Conservation (phyloP, 2,797 vertebrate genomes). For the Eulemur coronatus region DNA sequence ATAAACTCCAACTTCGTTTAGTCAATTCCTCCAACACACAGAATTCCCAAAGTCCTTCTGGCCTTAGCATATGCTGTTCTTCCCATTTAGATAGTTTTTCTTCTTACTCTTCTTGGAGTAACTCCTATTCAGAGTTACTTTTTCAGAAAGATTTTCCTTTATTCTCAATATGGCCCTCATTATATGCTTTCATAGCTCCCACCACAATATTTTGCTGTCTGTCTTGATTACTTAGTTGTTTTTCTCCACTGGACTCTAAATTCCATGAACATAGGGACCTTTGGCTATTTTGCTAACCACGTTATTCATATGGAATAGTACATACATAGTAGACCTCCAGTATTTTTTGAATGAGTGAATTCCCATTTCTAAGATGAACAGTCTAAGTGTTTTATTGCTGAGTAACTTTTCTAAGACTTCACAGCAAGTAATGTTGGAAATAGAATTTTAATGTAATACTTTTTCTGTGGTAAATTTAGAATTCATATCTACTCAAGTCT, state of each 20-base stretch:
- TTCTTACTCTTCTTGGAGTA: background rate
- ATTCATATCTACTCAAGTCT: background rate
- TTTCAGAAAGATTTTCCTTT: slow-evolving; percentile 13
- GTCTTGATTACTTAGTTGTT: background rate
- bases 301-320: background rate
- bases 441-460: background rate
- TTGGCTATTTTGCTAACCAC: background rate
- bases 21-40: background rate
- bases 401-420: background rate
- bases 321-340: background rate
- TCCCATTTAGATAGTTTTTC: background rate
- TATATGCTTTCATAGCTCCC: background rate
- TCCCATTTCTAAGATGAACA: background rate
- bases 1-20: background rate
- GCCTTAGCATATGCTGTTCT: background rate
- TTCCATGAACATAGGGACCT: background rate
- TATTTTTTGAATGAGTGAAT: slow-evolving; percentile 13
- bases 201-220: background rate
- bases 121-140: background rate
- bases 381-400: background rate
- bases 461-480: slow-evolving; percentile 3
- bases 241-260: background rate
- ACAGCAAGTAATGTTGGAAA: background rate
- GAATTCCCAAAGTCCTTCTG: background rate
- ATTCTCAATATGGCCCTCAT: background rate